These are phyloP conservation scores for Neoniphon sammara DNA, from an alignment of 2,797 vertebrate genomes.

Conservation along the genomic window DNA sequence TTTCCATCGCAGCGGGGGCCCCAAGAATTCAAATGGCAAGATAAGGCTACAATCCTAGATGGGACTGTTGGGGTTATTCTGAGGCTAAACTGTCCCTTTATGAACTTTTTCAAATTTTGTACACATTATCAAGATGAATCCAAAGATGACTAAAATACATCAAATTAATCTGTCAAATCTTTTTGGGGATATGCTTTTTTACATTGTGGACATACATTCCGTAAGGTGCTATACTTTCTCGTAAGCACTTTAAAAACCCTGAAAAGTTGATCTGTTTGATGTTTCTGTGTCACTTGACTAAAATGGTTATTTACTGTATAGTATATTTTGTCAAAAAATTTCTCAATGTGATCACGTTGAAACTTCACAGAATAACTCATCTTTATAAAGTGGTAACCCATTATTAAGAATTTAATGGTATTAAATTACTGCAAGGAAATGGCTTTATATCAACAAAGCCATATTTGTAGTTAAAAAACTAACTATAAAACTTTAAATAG, in stretches of 20 bases:
- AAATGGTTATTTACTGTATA: constrained; percentile 23
- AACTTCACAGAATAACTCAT: constrained; percentile 18
- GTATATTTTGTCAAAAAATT: too few species aligned
- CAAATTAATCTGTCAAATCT: constrained; percentile 22
- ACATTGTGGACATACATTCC: constrained; percentile 25
- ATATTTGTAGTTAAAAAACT: not conserved
- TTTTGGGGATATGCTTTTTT: constrained; percentile 6
- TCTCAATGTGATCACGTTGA: too few species aligned
- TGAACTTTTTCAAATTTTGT: constrained; percentile 28
- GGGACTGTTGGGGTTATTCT: constrained; percentile 15
- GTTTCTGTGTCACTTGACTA: not conserved
- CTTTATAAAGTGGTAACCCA: constrained; percentile 24
- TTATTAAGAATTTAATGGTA: constrained; percentile 43
- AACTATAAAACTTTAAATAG: not conserved
- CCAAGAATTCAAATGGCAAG: constrained; percentile 38
- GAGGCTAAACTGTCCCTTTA: constrained; percentile 32
- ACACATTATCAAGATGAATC: constrained; percentile 37
- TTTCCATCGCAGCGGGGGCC: constrained; percentile 17
- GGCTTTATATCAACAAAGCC: constrained; percentile 4
- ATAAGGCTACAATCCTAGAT: constrained; percentile 35
- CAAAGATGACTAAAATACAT: constrained; percentile 46
- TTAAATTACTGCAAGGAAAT: constrained; percentile 39
- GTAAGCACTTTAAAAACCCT: too few species aligned
- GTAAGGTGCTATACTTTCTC: constrained; percentile 16
- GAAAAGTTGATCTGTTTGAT: too few species aligned